Evolutionary conservation across 1,140 invertebrate species (phyloP).

Genomic region (Trichomalopsis sarcophagae): DNA sequence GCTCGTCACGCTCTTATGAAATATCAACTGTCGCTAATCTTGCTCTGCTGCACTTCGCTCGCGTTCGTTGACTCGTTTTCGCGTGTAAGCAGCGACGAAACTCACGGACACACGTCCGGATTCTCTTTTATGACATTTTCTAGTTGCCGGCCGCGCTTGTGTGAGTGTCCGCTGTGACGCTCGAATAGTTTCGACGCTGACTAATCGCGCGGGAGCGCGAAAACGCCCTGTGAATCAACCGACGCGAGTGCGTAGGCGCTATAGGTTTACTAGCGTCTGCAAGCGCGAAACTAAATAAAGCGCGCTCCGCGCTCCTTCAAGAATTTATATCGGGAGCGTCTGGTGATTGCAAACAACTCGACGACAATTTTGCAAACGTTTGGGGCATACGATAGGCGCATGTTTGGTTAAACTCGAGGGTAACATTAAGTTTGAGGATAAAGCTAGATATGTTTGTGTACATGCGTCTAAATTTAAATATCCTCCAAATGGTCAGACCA

Average conservation of each 20-base stretch:
- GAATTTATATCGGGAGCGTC: neutral
- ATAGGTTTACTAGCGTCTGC: neutral
- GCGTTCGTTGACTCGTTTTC: constrained; percentile 26
- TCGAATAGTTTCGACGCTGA: constrained; percentile 22
- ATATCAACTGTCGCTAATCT: constrained; percentile 20
- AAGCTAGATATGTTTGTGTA: neutral
- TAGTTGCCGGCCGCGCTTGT: neutral
- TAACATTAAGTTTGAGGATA: neutral
- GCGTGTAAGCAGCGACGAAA: neutral
- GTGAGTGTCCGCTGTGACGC: neutral
- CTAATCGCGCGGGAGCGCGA: constrained; percentile 23
- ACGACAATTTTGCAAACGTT: neutral
- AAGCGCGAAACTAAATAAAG: constrained; percentile 6
- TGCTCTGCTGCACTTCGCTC: neutral
- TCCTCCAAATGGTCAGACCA: neutral
- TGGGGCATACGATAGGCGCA: neutral
- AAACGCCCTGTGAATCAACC: constrained; percentile 38
- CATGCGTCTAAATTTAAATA: neutral
- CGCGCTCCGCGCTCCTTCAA: neutral
- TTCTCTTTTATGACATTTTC: constrained; percentile 22
- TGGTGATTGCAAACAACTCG: neutral
- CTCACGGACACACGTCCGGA: neutral
- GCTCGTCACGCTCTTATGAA: constrained; percentile 20
- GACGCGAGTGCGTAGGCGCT: neutral
- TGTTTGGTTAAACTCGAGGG: neutral